Evolutionary conservation across 2,113 vertebrate species (phyloP).

Genomic region (Gavia stellata): DNA sequence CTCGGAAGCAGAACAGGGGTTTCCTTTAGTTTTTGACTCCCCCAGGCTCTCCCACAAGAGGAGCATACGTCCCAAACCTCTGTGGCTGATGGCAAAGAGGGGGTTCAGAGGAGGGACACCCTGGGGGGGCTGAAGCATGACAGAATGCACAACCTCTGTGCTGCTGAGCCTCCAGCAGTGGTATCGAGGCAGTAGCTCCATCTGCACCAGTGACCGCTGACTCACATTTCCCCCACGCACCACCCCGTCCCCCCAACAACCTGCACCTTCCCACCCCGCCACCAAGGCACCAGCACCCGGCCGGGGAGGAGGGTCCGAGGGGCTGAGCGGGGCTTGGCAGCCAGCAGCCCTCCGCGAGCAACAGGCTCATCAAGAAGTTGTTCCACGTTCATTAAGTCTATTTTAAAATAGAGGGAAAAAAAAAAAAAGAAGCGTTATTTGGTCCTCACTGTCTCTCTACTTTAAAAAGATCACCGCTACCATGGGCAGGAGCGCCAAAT

Average conservation of each 20-base stretch:
- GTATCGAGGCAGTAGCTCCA: background rate
- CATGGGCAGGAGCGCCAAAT: background rate
- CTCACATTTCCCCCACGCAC: background rate
- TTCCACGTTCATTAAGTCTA: fast-evolving
- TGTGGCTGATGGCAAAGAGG: background rate
- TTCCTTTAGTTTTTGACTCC: background rate
- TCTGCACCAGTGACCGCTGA: background rate
- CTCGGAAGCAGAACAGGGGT: background rate
- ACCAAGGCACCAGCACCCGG: background rate
- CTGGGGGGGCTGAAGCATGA: fast-evolving
- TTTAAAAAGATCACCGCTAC: background rate
- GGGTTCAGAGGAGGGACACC: background rate
- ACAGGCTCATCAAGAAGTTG: fast-evolving
- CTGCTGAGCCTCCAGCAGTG: fast-evolving
- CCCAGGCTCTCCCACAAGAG: fast-evolving
- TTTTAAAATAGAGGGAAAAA: fast-evolving
- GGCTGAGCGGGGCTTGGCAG: background rate
- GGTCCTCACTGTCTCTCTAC: background rate
- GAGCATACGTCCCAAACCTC: fast-evolving
- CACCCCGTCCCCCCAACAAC: background rate
- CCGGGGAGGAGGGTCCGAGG: background rate
- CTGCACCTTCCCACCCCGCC: background rate
- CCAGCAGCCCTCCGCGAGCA: fast-evolving
- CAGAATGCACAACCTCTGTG: fast-evolving
- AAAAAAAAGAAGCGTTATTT: fast-evolving